A percentile compares a stretch with the other conserved stretches of the same genome.
Conservation (phyloP, 2,113 vertebrate species). For the Bagarius yarrelli region DNA sequence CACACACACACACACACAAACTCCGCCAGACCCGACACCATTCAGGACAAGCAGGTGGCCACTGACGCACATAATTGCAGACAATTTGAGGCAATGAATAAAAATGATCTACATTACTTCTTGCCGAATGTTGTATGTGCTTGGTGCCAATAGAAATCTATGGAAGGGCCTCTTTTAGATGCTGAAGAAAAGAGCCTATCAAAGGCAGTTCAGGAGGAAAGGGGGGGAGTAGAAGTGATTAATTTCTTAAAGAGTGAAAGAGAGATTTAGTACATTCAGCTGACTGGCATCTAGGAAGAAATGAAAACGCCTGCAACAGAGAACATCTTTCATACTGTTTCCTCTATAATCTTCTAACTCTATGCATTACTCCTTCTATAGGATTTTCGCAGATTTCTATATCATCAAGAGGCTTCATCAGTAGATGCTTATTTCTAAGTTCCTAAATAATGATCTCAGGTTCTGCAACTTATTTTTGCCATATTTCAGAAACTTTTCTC, state of each 20-base stretch:
- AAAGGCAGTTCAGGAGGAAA: slow-evolving; percentile 79
- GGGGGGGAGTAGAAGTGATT: slow-evolving; percentile 87
- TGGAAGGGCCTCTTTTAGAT: slow-evolving; percentile 95
- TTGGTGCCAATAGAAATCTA: slow-evolving; percentile 97
- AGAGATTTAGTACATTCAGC: slow-evolving; percentile 64
- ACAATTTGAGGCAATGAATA: slow-evolving; percentile 99
- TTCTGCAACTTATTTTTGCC: slow-evolving; percentile 22
- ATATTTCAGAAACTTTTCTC: slow-evolving; percentile 35
- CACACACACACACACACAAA: slow-evolving; percentile 81
- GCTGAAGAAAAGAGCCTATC: slow-evolving; percentile 98
- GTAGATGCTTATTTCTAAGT: slow-evolving; percentile 29
- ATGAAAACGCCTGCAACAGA: slow-evolving; percentile 47
- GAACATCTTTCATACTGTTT: slow-evolving; percentile 54
- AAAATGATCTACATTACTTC: slow-evolving; percentile 99
- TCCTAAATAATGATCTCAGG: slow-evolving; percentile 15
- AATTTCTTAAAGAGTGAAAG: slow-evolving; percentile 77
- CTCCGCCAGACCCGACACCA: slow-evolving; percentile 89
- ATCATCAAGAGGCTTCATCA: slow-evolving; percentile 12
- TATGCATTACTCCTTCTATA: slow-evolving; percentile 35
- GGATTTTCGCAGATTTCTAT: slow-evolving; percentile 24
- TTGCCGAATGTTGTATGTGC: slow-evolving; percentile 99
- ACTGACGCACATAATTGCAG: slow-evolving; percentile 99
- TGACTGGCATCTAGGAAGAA: slow-evolving; percentile 42
- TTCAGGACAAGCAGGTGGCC: slow-evolving; percentile 99
- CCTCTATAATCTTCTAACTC: slow-evolving; percentile 45